Conservation (phyloP, 2,797 vertebrate species). For the Enteromius thamalakanensis region DNA sequence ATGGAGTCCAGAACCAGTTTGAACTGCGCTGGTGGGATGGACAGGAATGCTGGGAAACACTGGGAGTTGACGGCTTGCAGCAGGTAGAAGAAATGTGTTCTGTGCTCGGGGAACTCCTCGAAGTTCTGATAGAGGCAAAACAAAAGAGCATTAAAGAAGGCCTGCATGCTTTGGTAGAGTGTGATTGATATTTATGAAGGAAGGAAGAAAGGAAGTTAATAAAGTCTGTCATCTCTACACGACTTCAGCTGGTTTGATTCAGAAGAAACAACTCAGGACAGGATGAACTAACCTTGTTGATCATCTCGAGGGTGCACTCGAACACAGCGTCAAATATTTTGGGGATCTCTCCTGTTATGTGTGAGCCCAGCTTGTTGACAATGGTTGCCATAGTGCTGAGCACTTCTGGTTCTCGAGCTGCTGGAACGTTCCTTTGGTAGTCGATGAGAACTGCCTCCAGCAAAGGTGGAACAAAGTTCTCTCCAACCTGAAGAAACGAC, state of each 20-base stretch:
- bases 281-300: conserved; percentile 83
- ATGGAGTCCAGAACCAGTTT: conserved; percentile 99
- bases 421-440: conserved; percentile 90
- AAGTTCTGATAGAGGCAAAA: conserved; percentile 83
- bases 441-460: conserved; percentile 91
- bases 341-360: conserved; percentile 91
- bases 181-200: too few species aligned
- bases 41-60: conserved; percentile 97
- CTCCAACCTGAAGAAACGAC: conserved; percentile 78
- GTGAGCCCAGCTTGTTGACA: conserved; percentile 87
- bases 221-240: background rate
- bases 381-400: conserved; percentile 93
- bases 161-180: background rate
- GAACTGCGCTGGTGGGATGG: conserved; percentile 97
- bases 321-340: conserved; percentile 93
- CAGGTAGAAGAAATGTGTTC: conserved; percentile 98
- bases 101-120: conserved; percentile 97
- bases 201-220: too few species aligned
- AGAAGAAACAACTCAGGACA: background rate
- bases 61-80: conserved; percentile 98
- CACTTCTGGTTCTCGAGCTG: conserved; percentile 89
- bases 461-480: conserved; percentile 91
- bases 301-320: conserved; percentile 93
- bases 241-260: background rate
- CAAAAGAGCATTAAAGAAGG: background rate